Percentiles rank a stretch among this genome's conserved stretches.
phyloP scores from a whole-genome alignment of 1,140 invertebrate genomes.

The Drosophila kikkawai region DNA sequence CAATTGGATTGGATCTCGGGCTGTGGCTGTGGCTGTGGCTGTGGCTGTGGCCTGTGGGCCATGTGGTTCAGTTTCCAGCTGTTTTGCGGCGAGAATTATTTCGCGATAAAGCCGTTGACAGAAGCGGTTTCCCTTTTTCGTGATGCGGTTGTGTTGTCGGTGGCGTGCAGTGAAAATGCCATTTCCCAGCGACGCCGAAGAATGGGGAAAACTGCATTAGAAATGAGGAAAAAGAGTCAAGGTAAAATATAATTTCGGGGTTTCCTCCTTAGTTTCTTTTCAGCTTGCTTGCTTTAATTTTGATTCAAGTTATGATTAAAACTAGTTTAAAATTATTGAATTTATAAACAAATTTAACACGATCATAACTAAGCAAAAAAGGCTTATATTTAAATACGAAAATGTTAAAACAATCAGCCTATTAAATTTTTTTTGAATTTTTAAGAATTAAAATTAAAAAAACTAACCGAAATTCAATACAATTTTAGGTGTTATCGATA shows the following conservation, averaged over 20 bases:
- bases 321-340: neutral
- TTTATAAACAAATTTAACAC: neutral
- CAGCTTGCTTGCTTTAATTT: neutral
- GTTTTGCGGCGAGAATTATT: conserved; percentile 60
- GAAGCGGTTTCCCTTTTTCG: conserved; percentile 49
- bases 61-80: conserved; percentile 51
- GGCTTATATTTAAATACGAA: no score
- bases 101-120: conserved; percentile 48
- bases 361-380: no score
- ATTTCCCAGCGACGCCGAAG: conserved; percentile 45
- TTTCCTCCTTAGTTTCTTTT: conserved; percentile 18
- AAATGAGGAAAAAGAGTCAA: conserved; percentile 56
- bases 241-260: conserved; percentile 33
- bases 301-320: neutral
- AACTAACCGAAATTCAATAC: no score
- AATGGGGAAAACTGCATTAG: conserved; percentile 57
- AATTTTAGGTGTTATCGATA: no score
- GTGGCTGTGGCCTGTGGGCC: conserved; percentile 1
- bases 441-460: no score
- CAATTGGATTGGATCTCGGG: conserved; percentile 13
- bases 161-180: conserved; percentile 61
- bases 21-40: neutral
- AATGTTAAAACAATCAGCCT: no score
- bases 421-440: no score
- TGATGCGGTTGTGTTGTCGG: conserved; percentile 20